Conservation (phyloP, 2,888 invertebrate species). For the Volucella zonaria region DNA sequence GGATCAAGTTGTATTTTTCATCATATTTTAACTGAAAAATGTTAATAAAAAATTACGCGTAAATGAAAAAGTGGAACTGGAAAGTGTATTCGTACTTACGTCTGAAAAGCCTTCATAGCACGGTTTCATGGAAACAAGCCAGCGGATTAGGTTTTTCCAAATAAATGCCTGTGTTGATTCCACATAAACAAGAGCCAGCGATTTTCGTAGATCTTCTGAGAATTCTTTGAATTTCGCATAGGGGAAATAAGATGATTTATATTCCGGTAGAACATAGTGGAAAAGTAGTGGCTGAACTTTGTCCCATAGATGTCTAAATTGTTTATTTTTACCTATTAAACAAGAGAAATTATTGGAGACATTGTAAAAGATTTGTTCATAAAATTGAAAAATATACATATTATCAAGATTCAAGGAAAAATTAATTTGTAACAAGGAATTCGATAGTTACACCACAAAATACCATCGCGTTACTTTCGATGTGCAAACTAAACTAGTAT, state of each 20-base stretch:
- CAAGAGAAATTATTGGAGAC: not conserved
- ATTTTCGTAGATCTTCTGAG: conserved; percentile 45
- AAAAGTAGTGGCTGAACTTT: conserved; percentile 58
- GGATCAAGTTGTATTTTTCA: conserved; percentile 65
- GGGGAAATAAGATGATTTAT: conserved; percentile 57
- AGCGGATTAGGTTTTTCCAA: conserved; percentile 70
- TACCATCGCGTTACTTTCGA: too few species aligned
- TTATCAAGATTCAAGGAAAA: too few species aligned
- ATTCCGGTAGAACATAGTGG: conserved; percentile 43
- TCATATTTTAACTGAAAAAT: conserved; percentile 64
- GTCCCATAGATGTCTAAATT: conserved; percentile 44
- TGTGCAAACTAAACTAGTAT: too few species aligned
- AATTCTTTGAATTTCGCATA: conserved; percentile 57
- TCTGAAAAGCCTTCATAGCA: conserved; percentile 61
- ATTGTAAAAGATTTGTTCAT: too few species aligned
- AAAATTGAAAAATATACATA: too few species aligned
- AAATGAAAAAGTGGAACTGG: not conserved
- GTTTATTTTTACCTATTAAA: conserved; percentile 52
- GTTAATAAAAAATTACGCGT: not conserved
- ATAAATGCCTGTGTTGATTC: conserved; percentile 57
- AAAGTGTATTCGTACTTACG: conserved; percentile 40
- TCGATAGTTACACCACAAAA: too few species aligned
- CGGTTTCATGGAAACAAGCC: conserved; percentile 67
- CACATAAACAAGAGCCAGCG: conserved; percentile 19
- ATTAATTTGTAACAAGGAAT: too few species aligned